These are phyloP conservation scores for Triops longicaudatus DNA, from an alignment of 1,140 invertebrate species.

Conservation along the genomic window DNA sequence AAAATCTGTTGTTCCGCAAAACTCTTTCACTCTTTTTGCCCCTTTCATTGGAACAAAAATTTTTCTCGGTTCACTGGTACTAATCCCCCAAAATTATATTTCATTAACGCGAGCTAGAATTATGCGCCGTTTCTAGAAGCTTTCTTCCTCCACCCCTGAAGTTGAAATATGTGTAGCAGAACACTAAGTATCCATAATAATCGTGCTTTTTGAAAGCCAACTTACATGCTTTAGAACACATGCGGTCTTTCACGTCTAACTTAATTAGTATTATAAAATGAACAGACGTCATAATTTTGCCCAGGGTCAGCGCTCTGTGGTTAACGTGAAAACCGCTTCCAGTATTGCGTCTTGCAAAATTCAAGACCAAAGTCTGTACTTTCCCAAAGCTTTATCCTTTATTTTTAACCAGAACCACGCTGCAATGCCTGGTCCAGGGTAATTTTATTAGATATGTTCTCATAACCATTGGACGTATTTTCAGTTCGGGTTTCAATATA, in stretches of 20 bases:
- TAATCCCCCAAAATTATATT: slow-evolving; percentile 4
- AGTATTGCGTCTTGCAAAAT: background rate
- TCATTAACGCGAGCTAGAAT: slow-evolving; percentile 2
- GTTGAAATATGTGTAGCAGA: background rate
- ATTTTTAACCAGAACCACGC: too few relatives aligned
- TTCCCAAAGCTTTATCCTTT: too few relatives aligned
- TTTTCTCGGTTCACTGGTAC: slow-evolving; percentile 1
- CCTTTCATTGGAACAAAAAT: background rate
- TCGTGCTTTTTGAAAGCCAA: slow-evolving; percentile 7
- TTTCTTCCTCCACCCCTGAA: background rate
- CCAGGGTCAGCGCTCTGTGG: background rate
- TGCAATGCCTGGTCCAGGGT: too few relatives aligned
- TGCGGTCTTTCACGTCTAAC: slow-evolving; percentile 4
- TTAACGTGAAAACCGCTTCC: background rate
- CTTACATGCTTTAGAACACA: background rate
- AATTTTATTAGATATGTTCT: too few relatives aligned
- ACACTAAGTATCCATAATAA: slow-evolving; percentile 8
- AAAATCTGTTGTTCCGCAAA: background rate
- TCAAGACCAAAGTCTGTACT: too few relatives aligned
- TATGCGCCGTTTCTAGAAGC: background rate
- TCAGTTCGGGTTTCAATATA: too few relatives aligned
- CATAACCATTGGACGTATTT: too few relatives aligned
- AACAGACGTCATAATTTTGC: background rate
- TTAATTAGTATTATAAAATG: background rate
- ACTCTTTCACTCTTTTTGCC: background rate